Conservation (phyloP, 2,797 vertebrate genomes). For the Anguilla megastoma region DNA sequence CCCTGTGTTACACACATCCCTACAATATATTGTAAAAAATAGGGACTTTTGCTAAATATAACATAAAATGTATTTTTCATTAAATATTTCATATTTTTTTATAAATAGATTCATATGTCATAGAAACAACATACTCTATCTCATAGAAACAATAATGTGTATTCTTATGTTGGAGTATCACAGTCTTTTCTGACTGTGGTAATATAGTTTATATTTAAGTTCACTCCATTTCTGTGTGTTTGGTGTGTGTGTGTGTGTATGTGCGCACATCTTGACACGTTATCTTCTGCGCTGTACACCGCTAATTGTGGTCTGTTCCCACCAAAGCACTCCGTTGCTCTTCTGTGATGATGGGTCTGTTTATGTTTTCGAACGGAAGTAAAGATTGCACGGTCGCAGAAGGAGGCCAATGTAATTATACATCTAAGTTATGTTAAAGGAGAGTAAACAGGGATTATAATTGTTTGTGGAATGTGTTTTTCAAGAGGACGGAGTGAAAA, state of each 20-base stretch:
- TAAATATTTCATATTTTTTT: no score
- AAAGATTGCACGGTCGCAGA: constrained; percentile 24
- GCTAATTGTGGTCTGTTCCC: background rate
- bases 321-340: background rate
- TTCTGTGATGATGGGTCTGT: constrained; percentile 7
- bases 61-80: no score
- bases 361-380: constrained; percentile 26
- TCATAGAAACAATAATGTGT: no score
- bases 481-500: constrained; percentile 14
- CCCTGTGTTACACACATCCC: background rate
- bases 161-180: no score
- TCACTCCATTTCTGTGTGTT: background rate
- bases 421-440: background rate
- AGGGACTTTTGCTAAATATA: no score
- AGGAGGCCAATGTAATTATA: constrained; percentile 8
- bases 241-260: background rate
- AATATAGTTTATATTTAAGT: background rate
- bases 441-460: constrained; percentile 16
- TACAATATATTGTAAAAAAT: no score
- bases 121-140: no score
- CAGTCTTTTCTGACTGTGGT: no score
- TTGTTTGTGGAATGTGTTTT: constrained; percentile 27
- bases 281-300: no score
- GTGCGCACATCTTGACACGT: background rate
- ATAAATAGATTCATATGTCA: no score